A percentile compares a stretch with the other conserved stretches of the same genome.
phyloP scores from a whole-genome alignment of 2,797 vertebrate genomes.

The Pipistrellus pipistrellus region DNA sequence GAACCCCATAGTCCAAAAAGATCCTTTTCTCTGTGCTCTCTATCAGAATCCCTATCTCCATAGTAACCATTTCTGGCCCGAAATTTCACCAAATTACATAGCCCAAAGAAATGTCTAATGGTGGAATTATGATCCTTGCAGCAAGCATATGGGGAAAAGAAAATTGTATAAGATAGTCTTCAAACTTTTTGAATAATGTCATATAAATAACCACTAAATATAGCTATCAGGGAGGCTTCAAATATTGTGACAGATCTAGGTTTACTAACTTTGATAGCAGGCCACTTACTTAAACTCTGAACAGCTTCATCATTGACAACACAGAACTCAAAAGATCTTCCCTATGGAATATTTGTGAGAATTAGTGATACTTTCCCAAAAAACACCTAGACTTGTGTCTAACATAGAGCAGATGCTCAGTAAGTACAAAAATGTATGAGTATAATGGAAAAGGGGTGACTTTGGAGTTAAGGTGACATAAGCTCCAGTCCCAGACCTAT shows the following conservation, averaged over 20 bases:
- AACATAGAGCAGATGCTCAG: background rate
- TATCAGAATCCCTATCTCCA: constrained; percentile 3
- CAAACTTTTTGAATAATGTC: background rate
- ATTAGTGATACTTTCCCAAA: background rate
- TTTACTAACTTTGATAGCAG: background rate
- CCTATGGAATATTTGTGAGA: background rate
- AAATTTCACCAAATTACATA: background rate
- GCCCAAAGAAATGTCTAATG: background rate
- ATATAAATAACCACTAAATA: constrained; percentile 35
- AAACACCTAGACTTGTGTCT: constrained; percentile 3
- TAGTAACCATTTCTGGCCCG: background rate
- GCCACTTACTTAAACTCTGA: constrained; percentile 14
- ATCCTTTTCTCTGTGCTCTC: background rate
- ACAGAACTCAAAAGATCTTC: background rate
- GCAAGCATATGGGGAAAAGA: background rate
- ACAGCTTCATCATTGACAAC: background rate
- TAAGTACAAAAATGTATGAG: background rate
- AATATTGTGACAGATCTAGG: background rate
- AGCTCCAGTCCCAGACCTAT: background rate
- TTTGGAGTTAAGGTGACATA: background rate
- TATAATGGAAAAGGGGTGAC: background rate
- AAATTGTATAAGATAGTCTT: background rate
- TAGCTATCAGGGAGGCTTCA: background rate
- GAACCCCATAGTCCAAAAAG: background rate
- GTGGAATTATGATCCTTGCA: background rate